Base-by-base conservation (phyloP, 1,140 invertebrate species). In the Leptinotarsa defecta region DNA sequence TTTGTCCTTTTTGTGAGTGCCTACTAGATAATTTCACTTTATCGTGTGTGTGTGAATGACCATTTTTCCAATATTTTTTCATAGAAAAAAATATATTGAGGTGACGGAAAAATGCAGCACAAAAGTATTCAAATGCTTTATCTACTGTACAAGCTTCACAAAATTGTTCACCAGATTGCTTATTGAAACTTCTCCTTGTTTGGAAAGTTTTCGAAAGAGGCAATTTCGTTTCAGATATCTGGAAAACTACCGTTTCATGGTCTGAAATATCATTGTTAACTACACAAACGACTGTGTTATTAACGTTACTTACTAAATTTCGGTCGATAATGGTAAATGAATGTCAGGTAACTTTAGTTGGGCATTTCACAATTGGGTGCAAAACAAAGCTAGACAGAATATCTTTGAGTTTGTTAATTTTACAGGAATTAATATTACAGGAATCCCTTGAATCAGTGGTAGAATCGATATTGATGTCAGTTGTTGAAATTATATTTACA, bases 111-210 rank as follows among this genome's bases (percentile, higher is more conserved):
- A 52, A 52, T 52, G 49, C 17, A 17, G 13, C 6, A 52, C 4
- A 52, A 4, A 52, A 13, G 49, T 52, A 52, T 52, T 52, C 49
- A 52, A 52, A 52, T 52, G 49, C 49, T 52, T 52, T 15, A 52
- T 52, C 49, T 52, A 52, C 49, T 52, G 49, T 52, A 52, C 49
- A 52, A 52, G 49, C 49, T 52, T 52, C 49, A 52, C 49, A 52
- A 17, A 52, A 52, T 8, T 52, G 49, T 52, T 52, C 49, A 13
- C 3, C 49, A 52, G 49, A 52, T 3, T 52, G 49, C 8, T 52
- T 0, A 52, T 52, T 52, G 49, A 15, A 52, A 52, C 49, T 52
- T 52, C 49, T 52, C 8, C 49, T 52, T 3, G 49, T 52, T 52
- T 52, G 49, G 17, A 52, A 52, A 52, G 49, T 52, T 52, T 52